Conservation (phyloP, 2,888 invertebrate species). For the Caradrina clavipalpis region DNA sequence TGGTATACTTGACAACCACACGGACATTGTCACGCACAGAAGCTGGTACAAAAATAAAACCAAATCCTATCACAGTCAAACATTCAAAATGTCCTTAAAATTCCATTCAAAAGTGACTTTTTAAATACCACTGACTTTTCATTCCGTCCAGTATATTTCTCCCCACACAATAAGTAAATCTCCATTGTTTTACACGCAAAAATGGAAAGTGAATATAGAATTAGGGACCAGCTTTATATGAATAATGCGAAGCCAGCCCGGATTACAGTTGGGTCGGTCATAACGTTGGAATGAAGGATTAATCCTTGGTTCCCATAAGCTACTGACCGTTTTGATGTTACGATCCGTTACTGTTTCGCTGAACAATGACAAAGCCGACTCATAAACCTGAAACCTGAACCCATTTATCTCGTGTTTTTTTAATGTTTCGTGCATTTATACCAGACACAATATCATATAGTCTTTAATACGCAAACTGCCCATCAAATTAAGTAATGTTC, state of each 20-base stretch:
- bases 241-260: constrained; percentile 61
- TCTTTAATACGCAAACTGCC: too few species aligned
- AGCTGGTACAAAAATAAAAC: neutral
- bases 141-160: constrained; percentile 18
- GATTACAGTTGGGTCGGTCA: constrained; percentile 58
- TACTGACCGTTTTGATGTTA: constrained; percentile 1
- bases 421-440: too few species aligned
- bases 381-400: too few species aligned
- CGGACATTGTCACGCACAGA: too few species aligned
- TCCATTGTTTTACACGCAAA: constrained; percentile 59
- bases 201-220: constrained; percentile 69
- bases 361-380: neutral
- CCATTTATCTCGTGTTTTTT: too few species aligned
- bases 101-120: constrained; percentile 2
- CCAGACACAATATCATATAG: too few species aligned
- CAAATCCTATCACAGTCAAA: neutral
- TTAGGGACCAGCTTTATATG: constrained; percentile 63
- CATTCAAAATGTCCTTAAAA: neutral
- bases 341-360: neutral
- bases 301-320: constrained; percentile 27
- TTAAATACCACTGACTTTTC: neutral
- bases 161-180: constrained; percentile 36
- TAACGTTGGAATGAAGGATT: constrained; percentile 64
- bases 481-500: too few species aligned
- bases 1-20: too few species aligned